Evolutionary conservation across 2,888 invertebrate genomes (phyloP), one percentile per base, ranked within the genome.

Genomic region (Aspidiotus destructor): DNA sequence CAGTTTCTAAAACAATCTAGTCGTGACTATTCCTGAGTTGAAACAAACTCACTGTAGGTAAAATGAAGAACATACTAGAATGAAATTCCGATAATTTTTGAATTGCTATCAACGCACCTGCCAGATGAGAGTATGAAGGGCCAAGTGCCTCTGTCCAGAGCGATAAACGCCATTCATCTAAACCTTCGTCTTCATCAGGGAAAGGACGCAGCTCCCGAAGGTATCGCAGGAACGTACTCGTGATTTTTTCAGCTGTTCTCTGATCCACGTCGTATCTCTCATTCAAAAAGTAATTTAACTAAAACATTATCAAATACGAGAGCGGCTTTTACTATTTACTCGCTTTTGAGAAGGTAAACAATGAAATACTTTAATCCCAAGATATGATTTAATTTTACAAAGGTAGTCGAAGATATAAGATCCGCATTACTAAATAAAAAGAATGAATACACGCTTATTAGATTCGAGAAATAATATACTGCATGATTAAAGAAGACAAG

Each of bases 181-280:
- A 79, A 71, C 82, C 82, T 75, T 84, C 85, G 69, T 83, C 80
- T 75, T 84, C 85, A 69, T 83, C 80, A 70, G 84, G 82, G 77
- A 89, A 89, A 75, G 91, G 90, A 10, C 91, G 91, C 74, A 88
- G 87, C 72, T 86, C 85, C 72, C 92, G 83, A 78, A 92, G 91
- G 64, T 85, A 82, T 74, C 84, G 84, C 73, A 92, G 80, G 78
- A 86, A 92, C 71, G 81, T 83, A 61, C 84, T 79, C 65, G 88
- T 86, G 72, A 85, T 83, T 75, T 82, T 80, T 70, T 79, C 78
- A 13, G 91, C 87, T 10, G 28, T 44, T 48, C 58, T 58, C n/a
- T 55, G 58, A 6, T 65, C 65, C 60, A 65, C 1, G 13, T 65
- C 58, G 65, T 55, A 65, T 48, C 44, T 65, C 10, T 65, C 65